Evolutionary conservation across 2,113 vertebrate genomes (phyloP).

Genomic region (Heterotis niloticus): DNA sequence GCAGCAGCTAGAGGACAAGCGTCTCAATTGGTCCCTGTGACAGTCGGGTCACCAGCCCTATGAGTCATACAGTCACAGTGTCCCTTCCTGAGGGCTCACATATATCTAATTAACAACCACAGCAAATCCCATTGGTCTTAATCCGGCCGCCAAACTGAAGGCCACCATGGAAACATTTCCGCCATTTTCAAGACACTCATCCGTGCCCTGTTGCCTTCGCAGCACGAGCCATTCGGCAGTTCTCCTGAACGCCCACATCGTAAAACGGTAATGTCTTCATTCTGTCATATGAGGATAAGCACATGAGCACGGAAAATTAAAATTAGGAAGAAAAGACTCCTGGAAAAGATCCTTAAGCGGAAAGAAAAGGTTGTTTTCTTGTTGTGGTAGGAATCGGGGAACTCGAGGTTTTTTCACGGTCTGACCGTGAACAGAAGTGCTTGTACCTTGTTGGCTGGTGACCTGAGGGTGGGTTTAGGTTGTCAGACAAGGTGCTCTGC

Average conservation of each 20-base stretch:
- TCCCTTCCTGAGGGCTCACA: background rate
- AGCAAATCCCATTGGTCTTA: constrained; percentile 21
- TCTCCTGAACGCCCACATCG: background rate
- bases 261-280: background rate
- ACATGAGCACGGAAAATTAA: background rate
- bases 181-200: background rate
- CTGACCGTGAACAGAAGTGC: background rate
- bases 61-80: background rate
- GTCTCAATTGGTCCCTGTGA: background rate
- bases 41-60: background rate
- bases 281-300: background rate
- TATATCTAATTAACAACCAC: constrained; percentile 1
- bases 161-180: background rate
- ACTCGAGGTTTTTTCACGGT: background rate
- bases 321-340: background rate
- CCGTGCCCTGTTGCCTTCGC: background rate
- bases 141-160: background rate
- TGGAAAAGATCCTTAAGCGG: no score
- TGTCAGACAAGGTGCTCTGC: no score
- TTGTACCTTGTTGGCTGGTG: background rate
- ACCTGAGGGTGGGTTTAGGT: no score
- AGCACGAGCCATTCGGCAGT: background rate
- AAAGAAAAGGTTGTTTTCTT: no score
- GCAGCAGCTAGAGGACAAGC: background rate
- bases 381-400: background rate